Evolutionary conservation across 2,797 vertebrate species (phyloP), one percentile per base, ranked within the genome.

Genomic region (Odontamblyopus lacepedii): DNA sequence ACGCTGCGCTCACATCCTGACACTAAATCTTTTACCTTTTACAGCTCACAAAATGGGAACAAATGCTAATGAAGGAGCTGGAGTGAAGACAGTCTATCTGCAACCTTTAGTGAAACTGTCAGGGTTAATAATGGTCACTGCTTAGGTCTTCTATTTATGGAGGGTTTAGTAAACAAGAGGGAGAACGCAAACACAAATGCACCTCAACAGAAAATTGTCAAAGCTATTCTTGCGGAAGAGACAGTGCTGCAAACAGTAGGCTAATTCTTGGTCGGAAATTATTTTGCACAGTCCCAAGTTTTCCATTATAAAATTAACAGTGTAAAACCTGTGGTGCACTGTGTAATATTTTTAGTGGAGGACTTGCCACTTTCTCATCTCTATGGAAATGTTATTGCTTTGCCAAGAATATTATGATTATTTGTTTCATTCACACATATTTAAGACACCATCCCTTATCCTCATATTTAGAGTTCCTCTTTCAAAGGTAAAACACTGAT

Each of bases 1-100:
- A 68, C 44, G 0, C 41, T 2, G 4, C 29, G 65, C 65, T 55
- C 27, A 55, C 65, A 67, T 67, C 19, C 29, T 55, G 65, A 29
- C 65, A 53, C 44, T 2, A 30, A 55, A 55, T 67, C 9, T 53
- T 67, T 32, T 67, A 9, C 50, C 9, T 53, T 67, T 32, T 67
- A 9, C 50, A 53, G 65, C 50, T 53, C 32, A 53, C 16, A 51
- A 67, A 67, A 51, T 51, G 64, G 48, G 64, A 67, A 53, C 65
- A 55, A 67, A 67, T 55, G 65, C 50, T 13, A 53, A 67, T 53
- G 65, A 38, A 38, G 18, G 26, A 32, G 29, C 65, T 30, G 7
- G 26, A 66, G 44, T 67, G 65, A 53, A 32, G 48, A 66, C 44
- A 12, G 32, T 55, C 16, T 32, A 19, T 65, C 41, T 29, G 63